phyloP scores from a whole-genome alignment of 2,113 vertebrate genomes.

The Macquaria australasica region DNA sequence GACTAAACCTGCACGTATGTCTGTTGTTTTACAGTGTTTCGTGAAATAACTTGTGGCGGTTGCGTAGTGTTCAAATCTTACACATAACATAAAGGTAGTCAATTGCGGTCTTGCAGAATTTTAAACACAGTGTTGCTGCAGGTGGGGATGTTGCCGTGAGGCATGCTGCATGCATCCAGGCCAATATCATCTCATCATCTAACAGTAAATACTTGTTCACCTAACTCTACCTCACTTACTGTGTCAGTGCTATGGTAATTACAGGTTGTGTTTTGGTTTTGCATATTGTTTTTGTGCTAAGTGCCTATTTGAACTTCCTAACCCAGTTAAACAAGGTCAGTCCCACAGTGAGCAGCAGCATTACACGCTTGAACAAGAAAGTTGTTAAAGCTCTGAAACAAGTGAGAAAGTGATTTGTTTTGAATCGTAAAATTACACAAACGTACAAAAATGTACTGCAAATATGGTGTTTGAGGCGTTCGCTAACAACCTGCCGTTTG shows the following conservation, averaged over 20 bases:
- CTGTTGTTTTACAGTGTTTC: neutral
- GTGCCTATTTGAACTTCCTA: conserved; percentile 32
- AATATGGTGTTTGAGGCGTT: neutral
- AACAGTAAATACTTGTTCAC: conserved; percentile 45
- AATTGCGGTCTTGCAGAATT: conserved; percentile 4
- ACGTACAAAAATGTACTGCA: neutral
- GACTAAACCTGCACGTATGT: neutral
- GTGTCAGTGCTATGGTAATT: conserved; percentile 50
- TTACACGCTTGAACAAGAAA: conserved; percentile 21
- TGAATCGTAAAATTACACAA: neutral
- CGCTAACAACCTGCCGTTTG: neutral
- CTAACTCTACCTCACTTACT: conserved; percentile 13
- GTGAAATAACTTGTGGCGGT: conserved; percentile 1
- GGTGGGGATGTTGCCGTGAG: conserved; percentile 31
- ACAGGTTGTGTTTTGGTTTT: conserved; percentile 49
- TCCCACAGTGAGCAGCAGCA: neutral
- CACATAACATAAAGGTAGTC: neutral
- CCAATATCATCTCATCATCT: conserved; percentile 36
- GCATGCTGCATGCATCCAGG: conserved; percentile 11
- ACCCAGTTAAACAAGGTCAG: neutral
- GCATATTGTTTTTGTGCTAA: conserved; percentile 25
- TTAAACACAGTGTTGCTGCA: conserved; percentile 30
- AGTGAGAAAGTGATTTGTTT: conserved; percentile 28
- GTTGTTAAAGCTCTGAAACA: conserved; percentile 1
- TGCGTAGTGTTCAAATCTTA: neutral